Percentiles rank a stretch among this genome's conserved stretches.
Conservation (phyloP, 2,888 invertebrate species). For the Drosophila atroscutellata region DNA sequence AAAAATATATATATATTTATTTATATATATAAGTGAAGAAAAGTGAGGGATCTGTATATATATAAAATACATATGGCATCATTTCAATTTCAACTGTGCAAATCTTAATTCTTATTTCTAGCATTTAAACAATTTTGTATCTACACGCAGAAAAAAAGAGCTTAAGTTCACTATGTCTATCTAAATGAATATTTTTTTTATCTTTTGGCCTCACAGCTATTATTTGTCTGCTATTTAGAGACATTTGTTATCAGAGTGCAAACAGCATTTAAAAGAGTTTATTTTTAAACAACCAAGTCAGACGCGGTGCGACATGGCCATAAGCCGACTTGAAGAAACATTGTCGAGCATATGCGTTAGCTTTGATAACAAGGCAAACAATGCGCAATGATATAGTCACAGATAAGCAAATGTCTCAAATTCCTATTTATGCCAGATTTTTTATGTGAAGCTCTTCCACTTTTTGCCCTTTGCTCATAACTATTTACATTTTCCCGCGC, state of each 20-base stretch:
- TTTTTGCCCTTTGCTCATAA: constrained; percentile 11
- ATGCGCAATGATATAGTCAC: constrained; percentile 28
- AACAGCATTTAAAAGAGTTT: constrained; percentile 48
- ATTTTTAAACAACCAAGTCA: constrained; percentile 36
- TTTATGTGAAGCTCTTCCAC: background rate
- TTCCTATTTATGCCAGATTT: constrained; percentile 7
- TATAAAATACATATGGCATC: background rate
- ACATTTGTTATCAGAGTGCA: constrained; percentile 39
- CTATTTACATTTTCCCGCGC: constrained; percentile 28
- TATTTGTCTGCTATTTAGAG: constrained; percentile 35
- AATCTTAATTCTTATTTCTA: constrained; percentile 1
- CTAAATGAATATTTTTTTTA: background rate
- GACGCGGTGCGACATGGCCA: constrained; percentile 8
- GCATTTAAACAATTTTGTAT: constrained; percentile 23
- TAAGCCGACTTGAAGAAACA: constrained; percentile 13
- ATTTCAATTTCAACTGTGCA: background rate
- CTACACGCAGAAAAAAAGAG: constrained; percentile 4
- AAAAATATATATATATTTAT: too few species aligned
- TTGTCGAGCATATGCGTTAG: constrained; percentile 8
- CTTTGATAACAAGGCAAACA: constrained; percentile 24
- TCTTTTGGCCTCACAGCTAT: background rate
- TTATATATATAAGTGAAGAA: background rate
- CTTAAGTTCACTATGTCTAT: background rate
- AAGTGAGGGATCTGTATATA: background rate
- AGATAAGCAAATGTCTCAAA: constrained; percentile 26